Evolutionary conservation across 2,888 invertebrate genomes (phyloP).

Genomic region (Eristalis arbustorum): DNA sequence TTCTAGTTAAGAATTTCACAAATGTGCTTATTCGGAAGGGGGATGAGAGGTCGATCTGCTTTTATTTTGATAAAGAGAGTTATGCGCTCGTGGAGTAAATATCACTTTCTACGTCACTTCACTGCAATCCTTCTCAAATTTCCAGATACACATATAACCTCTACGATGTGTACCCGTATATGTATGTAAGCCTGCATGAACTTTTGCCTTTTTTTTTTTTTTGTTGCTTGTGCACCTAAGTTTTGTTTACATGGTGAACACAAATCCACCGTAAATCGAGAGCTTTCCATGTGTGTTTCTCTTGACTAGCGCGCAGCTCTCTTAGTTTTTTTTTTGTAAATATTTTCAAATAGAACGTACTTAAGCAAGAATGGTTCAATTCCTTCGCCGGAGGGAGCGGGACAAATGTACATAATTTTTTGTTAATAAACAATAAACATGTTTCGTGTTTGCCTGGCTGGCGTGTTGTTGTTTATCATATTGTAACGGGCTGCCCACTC

Average conservation of each 20-base stretch:
- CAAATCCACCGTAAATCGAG: constrained; percentile 17
- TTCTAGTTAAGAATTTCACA: not conserved
- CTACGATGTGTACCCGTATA: not conserved
- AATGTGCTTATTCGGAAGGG: not conserved
- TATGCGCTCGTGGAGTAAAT: not conserved
- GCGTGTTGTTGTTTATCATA: not conserved
- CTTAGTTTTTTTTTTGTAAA: not conserved
- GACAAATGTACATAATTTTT: not conserved
- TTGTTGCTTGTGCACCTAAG: constrained; percentile 21
- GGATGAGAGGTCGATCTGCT: not conserved
- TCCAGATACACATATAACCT: constrained; percentile 12
- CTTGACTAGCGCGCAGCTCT: constrained; percentile 13
- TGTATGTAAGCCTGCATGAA: not conserved
- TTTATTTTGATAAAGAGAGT: not conserved
- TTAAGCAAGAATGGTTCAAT: not conserved
- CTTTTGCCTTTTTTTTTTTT: not conserved
- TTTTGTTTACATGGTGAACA: constrained; percentile 60
- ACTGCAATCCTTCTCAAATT: not conserved
- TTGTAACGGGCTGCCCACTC: constrained; percentile 21
- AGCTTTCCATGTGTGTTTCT: constrained; percentile 36
- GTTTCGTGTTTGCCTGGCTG: constrained; percentile 26
- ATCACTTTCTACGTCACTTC: not conserved
- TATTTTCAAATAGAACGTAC: not conserved
- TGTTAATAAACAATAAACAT: constrained; percentile 23
- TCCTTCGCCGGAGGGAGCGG: not conserved